Evolutionary conservation across 2,888 invertebrate species (phyloP), one percentile per base, ranked within the genome.

Genomic region (Papilio protenor): DNA sequence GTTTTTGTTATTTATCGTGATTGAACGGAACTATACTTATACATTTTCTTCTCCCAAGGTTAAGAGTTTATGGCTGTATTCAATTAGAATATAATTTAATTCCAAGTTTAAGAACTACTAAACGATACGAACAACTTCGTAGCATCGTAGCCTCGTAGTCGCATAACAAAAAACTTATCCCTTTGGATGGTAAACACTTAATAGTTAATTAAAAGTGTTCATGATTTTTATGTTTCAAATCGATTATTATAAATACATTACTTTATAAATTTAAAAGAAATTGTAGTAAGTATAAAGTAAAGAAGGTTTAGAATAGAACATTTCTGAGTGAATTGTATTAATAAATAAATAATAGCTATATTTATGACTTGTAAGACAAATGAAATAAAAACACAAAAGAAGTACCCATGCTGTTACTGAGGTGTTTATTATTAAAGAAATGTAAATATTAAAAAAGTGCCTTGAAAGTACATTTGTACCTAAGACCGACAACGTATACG

Each of bases 71-170:
- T 18, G 52, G 8, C 6, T 55, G 11, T 23, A 12, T 21, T 11
- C 57, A 57, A 21, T 11, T 57, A 57, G 21, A n/a, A 55, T 18
- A n/a, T 4, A 18, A 40, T 45, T n/a, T 66, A 40, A 40, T 45
- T 45, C 0, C 1, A 45, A 40, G 11, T 40, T n/a, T 45, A 11
- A 45, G n/a, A 66, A 45, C 3, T n/a, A 66, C 66, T 45, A 45
- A 66, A n/a, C 66, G 45, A 21, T 69, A 45, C 45, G 21, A 69
- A 45, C n/a, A 45, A 66, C 21, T 45, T 59, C 61, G 61, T 61
- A 59, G 23, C 23, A 14, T n/a, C n/a, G 33, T 66, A 66, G n/a
- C 66, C 21, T 18, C 6, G 40, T 16, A 45, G 21, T 2, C 45
- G 1, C 21, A 33, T n/a, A n/a, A 11, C 21, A 70, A 23, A 70